Evolutionary conservation across 2,888 invertebrate species (phyloP).

Genomic region (Ischnura elegans): DNA sequence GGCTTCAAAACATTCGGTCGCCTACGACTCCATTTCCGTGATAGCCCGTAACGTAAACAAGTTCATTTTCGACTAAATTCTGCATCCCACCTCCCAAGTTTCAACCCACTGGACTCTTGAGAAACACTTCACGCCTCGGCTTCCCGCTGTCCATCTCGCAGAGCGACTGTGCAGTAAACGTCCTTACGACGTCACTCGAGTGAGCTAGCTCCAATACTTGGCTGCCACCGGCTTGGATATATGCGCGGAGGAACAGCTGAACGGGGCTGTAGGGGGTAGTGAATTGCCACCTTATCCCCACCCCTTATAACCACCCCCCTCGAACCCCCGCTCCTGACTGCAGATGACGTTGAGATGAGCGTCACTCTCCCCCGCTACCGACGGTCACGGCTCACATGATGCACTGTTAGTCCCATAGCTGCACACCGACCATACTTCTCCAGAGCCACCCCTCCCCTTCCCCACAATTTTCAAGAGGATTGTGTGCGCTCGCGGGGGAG

Average conservation of each 20-base stretch:
- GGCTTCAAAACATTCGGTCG: too few relatives aligned
- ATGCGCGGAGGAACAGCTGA: conserved; percentile 28
- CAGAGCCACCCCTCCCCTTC: background rate
- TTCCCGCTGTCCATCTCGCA: background rate
- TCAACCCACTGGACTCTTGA: too few relatives aligned
- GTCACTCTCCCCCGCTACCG: conserved; percentile 36
- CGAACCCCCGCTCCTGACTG: conserved; percentile 4
- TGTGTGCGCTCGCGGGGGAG: background rate
- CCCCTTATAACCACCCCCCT: background rate
- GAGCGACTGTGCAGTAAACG: background rate
- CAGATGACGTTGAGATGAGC: conserved; percentile 64
- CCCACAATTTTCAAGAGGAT: conserved; percentile 43
- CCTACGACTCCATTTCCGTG: background rate
- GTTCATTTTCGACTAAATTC: too few relatives aligned
- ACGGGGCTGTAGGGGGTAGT: conserved; percentile 27
- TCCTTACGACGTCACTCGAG: background rate
- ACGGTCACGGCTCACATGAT: conserved; percentile 57
- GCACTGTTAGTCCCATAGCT: conserved; percentile 37
- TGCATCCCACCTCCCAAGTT: too few relatives aligned
- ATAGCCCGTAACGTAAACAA: too few relatives aligned
- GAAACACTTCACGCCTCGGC: background rate
- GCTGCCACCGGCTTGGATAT: background rate
- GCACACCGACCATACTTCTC: background rate
- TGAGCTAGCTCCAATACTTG: too few relatives aligned
- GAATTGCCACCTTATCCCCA: background rate